phyloP scores from a whole-genome alignment of 1,140 invertebrate species.

The Rhynchophorus ferrugineus region DNA sequence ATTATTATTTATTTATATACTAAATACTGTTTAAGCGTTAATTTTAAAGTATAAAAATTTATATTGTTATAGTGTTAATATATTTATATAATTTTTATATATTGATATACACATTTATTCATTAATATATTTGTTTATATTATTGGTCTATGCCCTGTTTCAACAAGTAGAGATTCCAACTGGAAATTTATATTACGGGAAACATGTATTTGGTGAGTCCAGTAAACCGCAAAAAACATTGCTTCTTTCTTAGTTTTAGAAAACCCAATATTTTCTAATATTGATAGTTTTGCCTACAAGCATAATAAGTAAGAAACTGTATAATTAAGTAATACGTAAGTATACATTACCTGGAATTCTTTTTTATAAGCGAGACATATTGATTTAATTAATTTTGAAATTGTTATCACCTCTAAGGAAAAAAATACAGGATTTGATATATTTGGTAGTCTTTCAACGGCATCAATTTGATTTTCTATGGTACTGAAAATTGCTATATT shows the following conservation, averaged over 20 bases:
- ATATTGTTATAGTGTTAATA: neutral
- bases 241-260: conserved; percentile 32
- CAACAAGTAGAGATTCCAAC: conserved; percentile 34
- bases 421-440: conserved; percentile 32
- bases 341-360: conserved; percentile 32
- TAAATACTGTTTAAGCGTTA: too few relatives aligned
- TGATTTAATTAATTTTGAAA: conserved; percentile 19
- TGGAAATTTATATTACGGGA: conserved; percentile 25
- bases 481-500: conserved; percentile 20
- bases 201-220: conserved; percentile 34
- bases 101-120: neutral
- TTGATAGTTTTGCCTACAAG: conserved; percentile 34
- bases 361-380: conserved; percentile 31
- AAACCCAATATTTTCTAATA: conserved; percentile 37
- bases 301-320: neutral
- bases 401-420: conserved; percentile 20
- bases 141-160: conserved; percentile 35
- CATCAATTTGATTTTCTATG: conserved; percentile 26
- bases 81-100: neutral
- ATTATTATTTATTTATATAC: too few relatives aligned
- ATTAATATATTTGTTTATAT: conserved; percentile 7
- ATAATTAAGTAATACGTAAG: neutral
- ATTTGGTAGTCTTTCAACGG: conserved; percentile 32
- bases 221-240: conserved; percentile 34
- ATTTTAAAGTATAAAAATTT: too few relatives aligned